phyloP scores from a whole-genome alignment of 2,113 vertebrate species.

The Neotoma lepida region DNA sequence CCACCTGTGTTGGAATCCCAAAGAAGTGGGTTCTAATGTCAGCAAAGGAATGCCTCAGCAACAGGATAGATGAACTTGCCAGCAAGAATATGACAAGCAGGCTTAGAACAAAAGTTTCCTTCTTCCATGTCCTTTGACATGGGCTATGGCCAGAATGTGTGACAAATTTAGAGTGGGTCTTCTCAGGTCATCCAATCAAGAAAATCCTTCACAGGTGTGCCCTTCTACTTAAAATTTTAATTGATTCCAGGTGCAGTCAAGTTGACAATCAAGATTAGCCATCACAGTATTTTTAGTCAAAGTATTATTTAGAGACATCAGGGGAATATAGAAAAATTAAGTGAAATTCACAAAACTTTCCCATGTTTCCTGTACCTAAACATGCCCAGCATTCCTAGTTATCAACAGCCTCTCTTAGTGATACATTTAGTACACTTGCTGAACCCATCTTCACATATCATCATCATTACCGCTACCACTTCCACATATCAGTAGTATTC shows the following conservation, averaged over 20 bases:
- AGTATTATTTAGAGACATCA: background rate
- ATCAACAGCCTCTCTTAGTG: background rate
- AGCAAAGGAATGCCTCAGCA: background rate
- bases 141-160: background rate
- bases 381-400: background rate
- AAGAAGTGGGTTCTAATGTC: background rate
- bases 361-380: background rate
- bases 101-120: background rate
- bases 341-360: background rate
- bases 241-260: background rate
- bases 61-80: background rate
- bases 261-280: background rate
- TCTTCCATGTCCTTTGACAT: background rate
- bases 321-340: background rate
- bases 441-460: background rate
- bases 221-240: background rate
- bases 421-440: background rate
- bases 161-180: background rate
- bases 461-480: background rate
- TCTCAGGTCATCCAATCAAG: background rate
- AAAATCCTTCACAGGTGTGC: background rate
- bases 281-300: background rate
- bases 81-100: background rate
- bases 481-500: too few species aligned
- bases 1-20: background rate